These are phyloP conservation scores for Gymnoscopelus braueri DNA, from an alignment of 2,797 vertebrate genomes.

Conservation along the genomic window DNA sequence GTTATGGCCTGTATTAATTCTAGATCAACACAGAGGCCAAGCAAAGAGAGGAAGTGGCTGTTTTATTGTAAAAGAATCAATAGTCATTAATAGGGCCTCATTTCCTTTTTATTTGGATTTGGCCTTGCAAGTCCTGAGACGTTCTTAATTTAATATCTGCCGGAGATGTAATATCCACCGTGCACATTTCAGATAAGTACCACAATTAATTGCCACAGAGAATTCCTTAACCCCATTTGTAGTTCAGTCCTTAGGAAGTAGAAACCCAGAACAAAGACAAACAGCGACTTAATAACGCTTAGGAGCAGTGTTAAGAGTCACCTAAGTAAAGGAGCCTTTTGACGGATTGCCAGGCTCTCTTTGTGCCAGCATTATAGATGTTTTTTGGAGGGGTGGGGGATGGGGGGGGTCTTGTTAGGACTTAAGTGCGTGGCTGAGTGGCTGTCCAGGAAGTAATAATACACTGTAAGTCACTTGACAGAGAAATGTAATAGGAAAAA, in stretches of 20 bases:
- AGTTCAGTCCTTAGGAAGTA: conserved; percentile 45
- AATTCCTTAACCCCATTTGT: conserved; percentile 40
- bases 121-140: conserved; percentile 65
- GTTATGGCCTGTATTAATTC: conserved; percentile 52
- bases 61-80: conserved; percentile 75
- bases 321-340: conserved; percentile 57
- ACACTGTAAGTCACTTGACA: conserved; percentile 69
- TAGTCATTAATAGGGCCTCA: conserved; percentile 73
- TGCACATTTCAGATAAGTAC: conserved; percentile 76
- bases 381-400: conserved; percentile 47
- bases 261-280: conserved; percentile 61
- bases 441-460: conserved; percentile 74
- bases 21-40: conserved; percentile 53
- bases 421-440: conserved; percentile 33
- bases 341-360: conserved; percentile 69
- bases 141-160: conserved; percentile 76
- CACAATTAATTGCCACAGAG: conserved; percentile 71
- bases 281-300: conserved; percentile 39
- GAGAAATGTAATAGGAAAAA: conserved; percentile 68
- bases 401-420: too few species aligned
- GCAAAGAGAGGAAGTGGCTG: conserved; percentile 57
- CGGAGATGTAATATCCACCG: conserved; percentile 74
- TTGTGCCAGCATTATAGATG: conserved; percentile 58
- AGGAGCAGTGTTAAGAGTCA: conserved; percentile 19
- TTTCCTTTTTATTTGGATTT: conserved; percentile 76